Conservation (phyloP, 2,888 invertebrate genomes). For the Callinectes sapidus region DNA sequence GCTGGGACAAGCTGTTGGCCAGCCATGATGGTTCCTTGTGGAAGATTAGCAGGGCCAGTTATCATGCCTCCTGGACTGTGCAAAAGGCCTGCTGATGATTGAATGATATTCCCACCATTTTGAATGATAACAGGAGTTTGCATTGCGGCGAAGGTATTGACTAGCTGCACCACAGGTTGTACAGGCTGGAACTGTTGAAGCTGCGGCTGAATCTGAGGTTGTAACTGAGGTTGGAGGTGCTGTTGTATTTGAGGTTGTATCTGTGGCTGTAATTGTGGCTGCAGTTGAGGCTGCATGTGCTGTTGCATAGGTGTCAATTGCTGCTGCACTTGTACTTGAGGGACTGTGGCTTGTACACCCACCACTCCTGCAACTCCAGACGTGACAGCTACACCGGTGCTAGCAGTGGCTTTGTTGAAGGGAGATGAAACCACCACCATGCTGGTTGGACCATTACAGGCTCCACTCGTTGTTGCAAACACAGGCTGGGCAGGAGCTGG, state of each 20-base stretch:
- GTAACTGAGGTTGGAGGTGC: slow-evolving; percentile 58
- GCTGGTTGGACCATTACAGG: slow-evolving; percentile 56
- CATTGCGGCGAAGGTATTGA: slow-evolving; percentile 82
- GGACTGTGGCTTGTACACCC: slow-evolving; percentile 64
- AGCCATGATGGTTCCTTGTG: slow-evolving; percentile 66
- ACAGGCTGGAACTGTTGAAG: slow-evolving; percentile 71
- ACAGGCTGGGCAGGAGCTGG: slow-evolving; percentile 53
- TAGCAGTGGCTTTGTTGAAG: slow-evolving; percentile 58
- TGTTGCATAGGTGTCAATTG: slow-evolving; percentile 62
- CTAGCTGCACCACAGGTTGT: slow-evolving; percentile 78
- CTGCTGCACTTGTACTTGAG: slow-evolving; percentile 69
- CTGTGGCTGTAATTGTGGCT: slow-evolving; percentile 63
- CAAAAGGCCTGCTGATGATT: slow-evolving; percentile 65
- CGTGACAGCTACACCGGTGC: slow-evolving; percentile 56
- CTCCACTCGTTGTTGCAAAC: slow-evolving; percentile 60
- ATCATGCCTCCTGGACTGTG: slow-evolving; percentile 68
- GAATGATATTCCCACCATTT: slow-evolving; percentile 71
- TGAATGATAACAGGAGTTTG: slow-evolving; percentile 72
- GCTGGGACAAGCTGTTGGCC: slow-evolving; percentile 60
- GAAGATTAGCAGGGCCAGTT: slow-evolving; percentile 62
- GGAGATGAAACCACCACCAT: slow-evolving; percentile 70
- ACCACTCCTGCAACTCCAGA: slow-evolving; percentile 66
- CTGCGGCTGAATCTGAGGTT: slow-evolving; percentile 65
- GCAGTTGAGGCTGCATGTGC: slow-evolving; percentile 64
- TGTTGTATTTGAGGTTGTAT: slow-evolving; percentile 59